Evolutionary conservation across 2,797 vertebrate species (phyloP), one percentile per base, ranked within the genome.

Genomic region (Paedocypris micromegethes): DNA sequence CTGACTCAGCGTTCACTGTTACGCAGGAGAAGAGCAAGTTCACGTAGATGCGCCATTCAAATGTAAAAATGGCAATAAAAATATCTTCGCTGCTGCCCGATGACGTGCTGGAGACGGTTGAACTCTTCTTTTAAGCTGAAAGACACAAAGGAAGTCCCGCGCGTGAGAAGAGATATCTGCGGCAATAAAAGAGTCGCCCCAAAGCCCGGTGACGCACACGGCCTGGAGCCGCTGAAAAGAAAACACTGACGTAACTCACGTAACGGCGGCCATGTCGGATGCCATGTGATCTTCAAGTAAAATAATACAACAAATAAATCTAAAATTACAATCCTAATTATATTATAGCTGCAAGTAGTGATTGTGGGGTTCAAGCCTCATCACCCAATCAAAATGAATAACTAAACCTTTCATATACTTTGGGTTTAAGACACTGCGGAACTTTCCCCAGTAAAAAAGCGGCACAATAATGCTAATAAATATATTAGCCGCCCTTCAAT

Each of bases 91-190:
- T 62, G 50, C 49, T 49, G 43, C 64, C 72, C 46, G 57, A 46
- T 76, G 76, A 73, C 67, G 68, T 59, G 41, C 75, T 73, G 37
- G 51, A 49, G 56, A 56, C 39, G 52, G 48, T 40, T 4, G 48
- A 55, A 8, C 23, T 9, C 3, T 44, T 75, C 77, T 72, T 66
- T 64, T 62, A 74, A 53, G 73, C 64, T 64, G 61, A 63, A 67
- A 56, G 63, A 42, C 50, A 64, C 51, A 72, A 74, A 68, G 52
- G 62, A 55, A 47, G 40, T 59, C 66, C 43, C 68, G 64, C 67
- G 74, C 70, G 62, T 72, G 56, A 64, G 41, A 56, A 70, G 58
- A 23, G 45, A 75, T 66, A 57, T 61, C 73, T 63, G 47, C 49
- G 63, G 52, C 53, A 69, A 56, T 50, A 72, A 64, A 72, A 62